Evolutionary conservation across 1,140 invertebrate species (phyloP), one percentile per base, ranked within the genome.

Genomic region (Physella acuta): DNA sequence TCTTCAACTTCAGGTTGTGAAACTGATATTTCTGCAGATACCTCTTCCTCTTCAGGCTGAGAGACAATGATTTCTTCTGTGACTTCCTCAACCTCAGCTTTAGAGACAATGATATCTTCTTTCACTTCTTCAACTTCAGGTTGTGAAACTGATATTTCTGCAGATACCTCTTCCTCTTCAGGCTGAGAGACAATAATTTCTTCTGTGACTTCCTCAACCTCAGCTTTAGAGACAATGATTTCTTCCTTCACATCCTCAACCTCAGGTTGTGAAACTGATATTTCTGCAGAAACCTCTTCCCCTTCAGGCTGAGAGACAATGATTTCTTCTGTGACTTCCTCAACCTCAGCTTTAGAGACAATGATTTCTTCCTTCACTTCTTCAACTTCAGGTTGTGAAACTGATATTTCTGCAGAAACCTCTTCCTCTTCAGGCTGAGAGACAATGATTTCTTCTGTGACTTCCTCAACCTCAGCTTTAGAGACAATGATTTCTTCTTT

Each of bases 261-360:
- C 70, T 73, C 68, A 26, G 60, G 64, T 60, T 73, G 14, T 16
- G 11, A 31, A 26, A 61, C 59, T 51, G 56, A 44, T 28, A 58
- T 49, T 36, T 63, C 70, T 55, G 44, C 30, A 62, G 65, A 49
- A 37, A 63, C 34, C 30, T 68, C 59, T 36, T 36, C 69, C 16
- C 44, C 62, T 39, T 64, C 63, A 17, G 44, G 28, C 58, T 63
- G 4, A 16, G 62, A 51, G 33, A 31, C 26, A 44, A 52, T 66
- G 52, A 70, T 71, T 64, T 74, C 71, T 44, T 64, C 73, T 14
- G 71, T 66, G 56, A 73, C 71, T 37, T 78, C 73, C 53, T 75
- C 71, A 56, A 60, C 44, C 53, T 67, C 36, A 26, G 39, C 30
- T 65, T 59, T 49, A 44, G 56, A 58, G 33, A 78, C 44, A 28